These are phyloP conservation scores for Natator depressus DNA, from an alignment of 2,113 vertebrate genomes.

Conservation along the genomic window DNA sequence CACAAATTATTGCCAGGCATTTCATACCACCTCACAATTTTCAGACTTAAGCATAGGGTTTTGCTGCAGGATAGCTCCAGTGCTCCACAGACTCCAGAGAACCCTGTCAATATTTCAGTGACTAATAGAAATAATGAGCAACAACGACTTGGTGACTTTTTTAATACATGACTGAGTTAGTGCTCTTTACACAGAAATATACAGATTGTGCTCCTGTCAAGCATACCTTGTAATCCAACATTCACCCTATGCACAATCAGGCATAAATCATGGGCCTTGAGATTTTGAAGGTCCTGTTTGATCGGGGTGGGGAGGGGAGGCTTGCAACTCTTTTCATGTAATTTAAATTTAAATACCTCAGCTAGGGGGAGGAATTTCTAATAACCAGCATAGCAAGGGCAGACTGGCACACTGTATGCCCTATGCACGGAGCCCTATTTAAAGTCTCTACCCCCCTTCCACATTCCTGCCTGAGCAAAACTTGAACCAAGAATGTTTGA, in stretches of 20 bases:
- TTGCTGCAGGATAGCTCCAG: not conserved
- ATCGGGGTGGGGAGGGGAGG: not conserved
- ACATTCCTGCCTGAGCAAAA: not conserved
- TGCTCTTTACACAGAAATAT: not conserved
- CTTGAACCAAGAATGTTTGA: not conserved
- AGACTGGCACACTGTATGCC: not conserved
- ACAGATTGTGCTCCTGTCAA: not conserved
- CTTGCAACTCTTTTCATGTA: not conserved
- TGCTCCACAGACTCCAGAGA: not conserved
- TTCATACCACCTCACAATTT: not conserved
- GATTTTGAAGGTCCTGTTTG: not conserved
- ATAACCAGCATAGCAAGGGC: not conserved
- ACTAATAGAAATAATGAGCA: fast-evolving
- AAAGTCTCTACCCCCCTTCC: not conserved
- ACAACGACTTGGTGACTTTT: not conserved
- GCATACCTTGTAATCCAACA: fast-evolving
- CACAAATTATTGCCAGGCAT: not conserved
- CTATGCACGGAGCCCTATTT: not conserved
- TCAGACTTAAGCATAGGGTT: not conserved
- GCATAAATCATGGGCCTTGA: not conserved
- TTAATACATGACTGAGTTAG: fast-evolving
- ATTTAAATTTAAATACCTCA: not conserved
- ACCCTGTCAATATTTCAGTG: not conserved
- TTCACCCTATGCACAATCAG: fast-evolving
- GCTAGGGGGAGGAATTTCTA: not conserved